Conservation (phyloP, 2,888 invertebrate genomes). For the Balanococcus diminutus region DNA sequence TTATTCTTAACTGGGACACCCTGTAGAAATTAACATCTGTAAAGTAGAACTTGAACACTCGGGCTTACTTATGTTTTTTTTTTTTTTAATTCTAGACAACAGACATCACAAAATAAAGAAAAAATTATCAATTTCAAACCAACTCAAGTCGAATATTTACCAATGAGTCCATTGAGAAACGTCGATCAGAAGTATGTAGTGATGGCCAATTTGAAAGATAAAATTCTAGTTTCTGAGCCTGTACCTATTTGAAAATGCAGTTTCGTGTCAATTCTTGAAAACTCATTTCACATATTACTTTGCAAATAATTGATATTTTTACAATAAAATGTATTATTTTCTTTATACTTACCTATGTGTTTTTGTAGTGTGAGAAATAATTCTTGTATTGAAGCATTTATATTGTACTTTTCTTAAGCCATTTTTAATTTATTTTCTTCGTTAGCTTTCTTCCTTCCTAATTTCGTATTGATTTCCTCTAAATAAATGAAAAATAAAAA, state of each 20-base stretch:
- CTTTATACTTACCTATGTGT: not conserved
- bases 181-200: slow-evolving; percentile 58
- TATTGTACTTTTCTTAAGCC: too few relatives aligned
- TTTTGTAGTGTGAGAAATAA: too few relatives aligned
- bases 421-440: too few relatives aligned
- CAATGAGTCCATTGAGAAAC: slow-evolving; percentile 48
- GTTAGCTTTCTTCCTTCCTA: too few relatives aligned
- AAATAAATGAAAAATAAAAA: too few relatives aligned
- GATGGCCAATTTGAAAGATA: slow-evolving; percentile 58
- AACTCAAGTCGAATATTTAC: slow-evolving; percentile 44
- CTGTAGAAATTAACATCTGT: too few relatives aligned
- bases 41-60: too few relatives aligned
- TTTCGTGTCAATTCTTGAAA: slow-evolving; percentile 23
- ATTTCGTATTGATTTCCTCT: too few relatives aligned
- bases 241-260: slow-evolving; percentile 56
- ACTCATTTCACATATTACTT: not conserved
- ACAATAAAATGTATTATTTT: slow-evolving; percentile 25
- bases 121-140: slow-evolving; percentile 2
- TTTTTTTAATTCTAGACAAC: not conserved
- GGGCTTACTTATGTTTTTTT: too few relatives aligned
- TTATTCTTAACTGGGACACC: too few relatives aligned
- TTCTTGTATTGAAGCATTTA: too few relatives aligned
- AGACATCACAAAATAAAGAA: slow-evolving; percentile 20
- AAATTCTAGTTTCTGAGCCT: slow-evolving; percentile 57
- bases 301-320: not conserved